These are phyloP conservation scores for Aegotheles bennettii DNA, from an alignment of 2,113 vertebrate genomes.

Conservation along the genomic window DNA sequence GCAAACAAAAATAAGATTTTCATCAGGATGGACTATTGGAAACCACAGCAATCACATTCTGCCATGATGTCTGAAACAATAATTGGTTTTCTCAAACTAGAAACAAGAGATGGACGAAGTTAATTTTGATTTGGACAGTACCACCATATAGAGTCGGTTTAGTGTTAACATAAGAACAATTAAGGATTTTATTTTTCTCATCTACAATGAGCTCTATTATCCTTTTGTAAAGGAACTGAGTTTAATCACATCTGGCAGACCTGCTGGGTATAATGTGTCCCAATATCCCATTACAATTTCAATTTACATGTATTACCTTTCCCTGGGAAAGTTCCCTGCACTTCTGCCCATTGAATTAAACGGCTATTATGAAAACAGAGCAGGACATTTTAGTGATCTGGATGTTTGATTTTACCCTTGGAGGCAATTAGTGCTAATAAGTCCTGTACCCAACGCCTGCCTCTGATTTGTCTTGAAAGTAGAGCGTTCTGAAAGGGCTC, in stretches of 20 bases:
- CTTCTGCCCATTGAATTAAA: constrained; percentile 40
- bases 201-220: background rate
- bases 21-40: background rate
- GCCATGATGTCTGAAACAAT: background rate
- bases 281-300: constrained; percentile 53
- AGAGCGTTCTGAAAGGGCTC: background rate
- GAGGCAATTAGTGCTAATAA: constrained; percentile 47
- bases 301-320: constrained; percentile 60
- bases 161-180: background rate
- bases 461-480: background rate
- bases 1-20: background rate
- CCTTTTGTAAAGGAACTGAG: background rate
- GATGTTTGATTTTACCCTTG: constrained; percentile 31
- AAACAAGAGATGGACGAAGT: background rate
- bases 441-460: background rate
- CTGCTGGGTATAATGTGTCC: constrained; percentile 29
- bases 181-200: background rate
- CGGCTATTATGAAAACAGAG: constrained; percentile 48
- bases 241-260: constrained; percentile 52
- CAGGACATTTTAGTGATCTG: background rate
- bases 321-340: constrained; percentile 7
- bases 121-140: background rate
- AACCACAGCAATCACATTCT: background rate
- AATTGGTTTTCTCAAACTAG: background rate
- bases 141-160: background rate